Conservation (phyloP, 2,113 vertebrate species). For the Fulica atra region DNA sequence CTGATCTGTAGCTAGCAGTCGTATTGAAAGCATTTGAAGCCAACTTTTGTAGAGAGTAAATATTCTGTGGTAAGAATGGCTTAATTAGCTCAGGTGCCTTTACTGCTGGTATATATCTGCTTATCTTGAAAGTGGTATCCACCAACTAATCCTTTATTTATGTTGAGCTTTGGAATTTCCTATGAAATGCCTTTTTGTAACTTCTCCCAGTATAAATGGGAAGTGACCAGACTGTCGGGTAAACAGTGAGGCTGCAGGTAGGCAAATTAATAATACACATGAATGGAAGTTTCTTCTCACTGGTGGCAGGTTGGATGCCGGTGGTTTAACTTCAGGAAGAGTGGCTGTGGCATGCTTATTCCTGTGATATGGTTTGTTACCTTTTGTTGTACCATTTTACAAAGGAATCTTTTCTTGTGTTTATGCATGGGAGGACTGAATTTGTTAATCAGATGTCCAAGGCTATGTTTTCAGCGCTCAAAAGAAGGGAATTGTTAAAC, state of each 20-base stretch:
- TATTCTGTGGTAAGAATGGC: slow-evolving; percentile 36
- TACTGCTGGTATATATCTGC: background rate
- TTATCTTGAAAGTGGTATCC: slow-evolving; percentile 51
- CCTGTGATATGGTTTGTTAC: background rate
- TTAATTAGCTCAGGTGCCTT: slow-evolving; percentile 57
- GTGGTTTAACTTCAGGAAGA: background rate
- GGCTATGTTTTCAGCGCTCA: slow-evolving; percentile 29
- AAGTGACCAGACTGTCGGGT: background rate
- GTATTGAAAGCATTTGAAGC: slow-evolving; percentile 8
- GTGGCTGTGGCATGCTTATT: background rate
- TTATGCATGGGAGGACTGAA: background rate
- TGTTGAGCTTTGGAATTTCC: slow-evolving; percentile 58
- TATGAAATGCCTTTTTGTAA: slow-evolving; percentile 39
- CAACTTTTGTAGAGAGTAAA: slow-evolving; percentile 39
- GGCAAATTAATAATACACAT: background rate
- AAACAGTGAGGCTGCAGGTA: background rate
- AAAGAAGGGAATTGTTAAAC: slow-evolving; percentile 34
- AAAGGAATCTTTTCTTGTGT: slow-evolving; percentile 25
- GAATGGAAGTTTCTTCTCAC: background rate
- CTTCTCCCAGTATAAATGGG: background rate
- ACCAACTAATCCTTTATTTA: slow-evolving; percentile 59
- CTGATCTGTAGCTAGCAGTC: background rate
- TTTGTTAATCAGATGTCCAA: slow-evolving; percentile 33
- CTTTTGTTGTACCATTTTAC: background rate
- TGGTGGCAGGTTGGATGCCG: background rate